Conservation (phyloP, 2,797 vertebrate genomes). For the Myripristis murdjan region DNA sequence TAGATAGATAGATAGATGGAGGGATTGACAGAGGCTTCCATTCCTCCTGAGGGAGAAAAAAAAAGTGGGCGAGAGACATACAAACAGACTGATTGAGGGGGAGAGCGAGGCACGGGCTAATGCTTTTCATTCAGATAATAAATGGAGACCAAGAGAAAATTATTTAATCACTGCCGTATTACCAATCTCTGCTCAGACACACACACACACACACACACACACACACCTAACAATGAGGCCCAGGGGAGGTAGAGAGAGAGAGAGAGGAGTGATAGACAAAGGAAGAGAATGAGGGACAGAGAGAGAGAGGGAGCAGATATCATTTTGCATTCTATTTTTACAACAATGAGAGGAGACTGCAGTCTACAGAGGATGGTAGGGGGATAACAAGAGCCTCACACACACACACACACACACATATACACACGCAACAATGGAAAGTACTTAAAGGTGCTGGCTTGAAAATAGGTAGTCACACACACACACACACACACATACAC, state of each 20-base stretch:
- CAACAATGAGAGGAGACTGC: slow-evolving; percentile 21
- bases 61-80: background rate
- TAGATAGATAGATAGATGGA: background rate
- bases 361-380: background rate
- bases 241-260: no score
- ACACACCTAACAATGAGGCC: background rate
- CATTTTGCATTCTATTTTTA: slow-evolving; percentile 13
- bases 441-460: no score
- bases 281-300: no score
- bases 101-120: background rate
- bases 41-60: no score
- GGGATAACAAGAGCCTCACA: background rate
- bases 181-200: slow-evolving; percentile 3
- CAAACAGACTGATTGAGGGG: background rate
- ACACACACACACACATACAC: no score
- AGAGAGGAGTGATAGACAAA: no score
- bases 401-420: no score
- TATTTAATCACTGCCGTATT: slow-evolving; percentile 29
- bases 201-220: slow-evolving; percentile 7
- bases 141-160: slow-evolving; percentile 21
- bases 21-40: background rate
- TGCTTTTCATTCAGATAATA: slow-evolving; percentile 39
- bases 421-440: no score
- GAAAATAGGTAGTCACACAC: no score
- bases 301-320: background rate